Percentiles rank a stretch among this genome's conserved stretches.
Evolutionary conservation across 2,888 invertebrate genomes (phyloP).

Genomic region (Luperina testacea): DNA sequence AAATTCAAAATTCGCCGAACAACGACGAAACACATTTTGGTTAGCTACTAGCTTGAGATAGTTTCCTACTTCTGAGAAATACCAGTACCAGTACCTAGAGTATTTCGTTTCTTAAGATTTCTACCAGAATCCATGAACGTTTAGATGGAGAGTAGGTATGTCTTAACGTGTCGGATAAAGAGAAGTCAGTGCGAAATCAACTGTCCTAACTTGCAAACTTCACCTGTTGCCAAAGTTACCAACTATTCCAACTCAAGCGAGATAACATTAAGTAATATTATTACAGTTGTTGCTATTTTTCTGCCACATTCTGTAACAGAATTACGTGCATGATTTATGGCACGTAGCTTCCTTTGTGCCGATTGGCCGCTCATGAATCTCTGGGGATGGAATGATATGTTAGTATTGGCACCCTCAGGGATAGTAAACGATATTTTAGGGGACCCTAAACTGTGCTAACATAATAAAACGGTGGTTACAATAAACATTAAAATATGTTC

Average conservation of each 20-base stretch:
- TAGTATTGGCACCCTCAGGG: slow-evolving; percentile 44
- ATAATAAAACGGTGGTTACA: background rate
- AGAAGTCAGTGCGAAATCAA: slow-evolving; percentile 69
- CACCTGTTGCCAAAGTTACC: slow-evolving; percentile 78
- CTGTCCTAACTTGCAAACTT: slow-evolving; percentile 74
- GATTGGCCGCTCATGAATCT: slow-evolving; percentile 49
- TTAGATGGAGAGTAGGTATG: slow-evolving; percentile 42
- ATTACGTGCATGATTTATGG: slow-evolving; percentile 57
- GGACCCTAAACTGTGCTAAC: background rate
- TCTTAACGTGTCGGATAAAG: slow-evolving; percentile 65
- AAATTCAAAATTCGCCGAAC: background rate
- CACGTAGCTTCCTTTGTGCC: slow-evolving; percentile 43
- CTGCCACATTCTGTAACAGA: slow-evolving; percentile 46
- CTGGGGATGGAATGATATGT: slow-evolving; percentile 43
- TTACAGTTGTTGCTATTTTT: slow-evolving; percentile 59
- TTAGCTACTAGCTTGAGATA: background rate
- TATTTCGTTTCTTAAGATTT: slow-evolving; percentile 19
- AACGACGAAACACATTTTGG: background rate
- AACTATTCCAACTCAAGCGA: slow-evolving; percentile 60
- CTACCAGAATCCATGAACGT: slow-evolving; percentile 35
- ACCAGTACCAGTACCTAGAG: background rate
- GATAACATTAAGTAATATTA: slow-evolving; percentile 60
- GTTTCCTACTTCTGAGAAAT: slow-evolving; percentile 1
- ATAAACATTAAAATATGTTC: background rate
- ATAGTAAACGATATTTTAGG: slow-evolving; percentile 38